Evolutionary conservation across 2,888 invertebrate genomes (phyloP).

Genomic region (Nomada fucata): DNA sequence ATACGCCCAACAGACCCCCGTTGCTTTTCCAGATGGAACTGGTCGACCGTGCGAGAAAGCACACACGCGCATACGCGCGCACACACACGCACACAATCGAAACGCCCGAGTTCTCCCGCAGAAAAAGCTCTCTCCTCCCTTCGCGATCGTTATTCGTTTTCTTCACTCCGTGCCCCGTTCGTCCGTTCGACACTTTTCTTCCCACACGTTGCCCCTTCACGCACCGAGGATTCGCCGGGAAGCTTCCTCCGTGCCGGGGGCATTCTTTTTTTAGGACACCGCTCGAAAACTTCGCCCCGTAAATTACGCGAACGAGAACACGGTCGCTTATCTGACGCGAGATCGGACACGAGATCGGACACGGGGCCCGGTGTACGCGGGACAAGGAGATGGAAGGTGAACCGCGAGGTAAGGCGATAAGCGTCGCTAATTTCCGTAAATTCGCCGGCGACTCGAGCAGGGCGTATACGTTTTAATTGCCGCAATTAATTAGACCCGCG

Average conservation of each 20-base stretch:
- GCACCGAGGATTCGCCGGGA: too few relatives aligned
- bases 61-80: not conserved
- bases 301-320: constrained; percentile 6
- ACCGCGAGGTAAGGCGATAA: constrained; percentile 44
- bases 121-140: not conserved
- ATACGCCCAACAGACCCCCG: constrained; percentile 61
- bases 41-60: constrained; percentile 56
- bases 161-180: not conserved
- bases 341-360: constrained; percentile 3
- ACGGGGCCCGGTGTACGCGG: not conserved
- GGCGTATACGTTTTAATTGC: constrained; percentile 64
- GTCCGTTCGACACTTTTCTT: not conserved
- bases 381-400: not conserved
- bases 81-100: not conserved
- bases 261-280: not conserved
- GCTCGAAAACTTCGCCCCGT: constrained; percentile 6
- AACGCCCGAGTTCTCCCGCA: not conserved
- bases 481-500: constrained; percentile 55
- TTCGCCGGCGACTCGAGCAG: constrained; percentile 48
- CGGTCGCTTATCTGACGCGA: constrained; percentile 4
- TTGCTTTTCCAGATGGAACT: constrained; percentile 67
- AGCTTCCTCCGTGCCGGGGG: not conserved
- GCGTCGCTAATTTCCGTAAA: constrained; percentile 62
- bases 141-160: not conserved
- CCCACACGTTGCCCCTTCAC: too few relatives aligned